A percentile compares a stretch with the other conserved stretches of the same genome.
Evolutionary conservation across 2,888 invertebrate genomes (phyloP).

Genomic region (Campaea margaritaria): DNA sequence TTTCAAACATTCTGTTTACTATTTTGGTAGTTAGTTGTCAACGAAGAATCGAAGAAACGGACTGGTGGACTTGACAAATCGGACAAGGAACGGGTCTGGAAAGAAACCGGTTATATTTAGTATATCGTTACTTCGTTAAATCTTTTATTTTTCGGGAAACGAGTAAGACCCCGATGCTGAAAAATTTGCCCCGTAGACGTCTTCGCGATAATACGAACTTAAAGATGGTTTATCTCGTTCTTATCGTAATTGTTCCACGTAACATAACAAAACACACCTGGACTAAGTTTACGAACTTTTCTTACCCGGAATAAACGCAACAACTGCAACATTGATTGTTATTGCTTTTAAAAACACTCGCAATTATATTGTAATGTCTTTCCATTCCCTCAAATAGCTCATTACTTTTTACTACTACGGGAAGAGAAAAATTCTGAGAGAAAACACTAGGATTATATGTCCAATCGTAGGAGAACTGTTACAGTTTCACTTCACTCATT

Average conservation of each 20-base stretch:
- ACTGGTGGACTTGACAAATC: neutral
- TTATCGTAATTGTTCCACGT: neutral
- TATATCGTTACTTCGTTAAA: too few species aligned
- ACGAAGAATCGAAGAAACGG: too few species aligned
- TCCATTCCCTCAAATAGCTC: constrained; percentile 65
- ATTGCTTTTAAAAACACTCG: constrained; percentile 60
- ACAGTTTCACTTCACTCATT: constrained; percentile 47
- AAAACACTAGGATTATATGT: constrained; percentile 55
- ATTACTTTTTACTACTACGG: constrained; percentile 66
- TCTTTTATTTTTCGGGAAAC: too few species aligned
- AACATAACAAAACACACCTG: constrained; percentile 9
- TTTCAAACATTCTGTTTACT: neutral
- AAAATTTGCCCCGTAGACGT: too few species aligned
- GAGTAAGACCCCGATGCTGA: too few species aligned
- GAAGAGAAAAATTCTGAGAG: constrained; percentile 57
- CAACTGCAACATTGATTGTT: constrained; percentile 48
- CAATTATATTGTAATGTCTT: constrained; percentile 68
- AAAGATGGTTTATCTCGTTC: neutral
- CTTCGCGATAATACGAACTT: too few species aligned
- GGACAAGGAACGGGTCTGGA: neutral
- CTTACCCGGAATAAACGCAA: constrained; percentile 33
- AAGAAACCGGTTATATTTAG: neutral
- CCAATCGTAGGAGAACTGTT: constrained; percentile 48
- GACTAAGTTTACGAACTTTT: constrained; percentile 21
- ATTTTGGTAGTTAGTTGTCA: neutral